Percentiles rank a stretch among this genome's conserved stretches.
Conservation (phyloP, 2,888 invertebrate species). For the Andrena flavipes region DNA sequence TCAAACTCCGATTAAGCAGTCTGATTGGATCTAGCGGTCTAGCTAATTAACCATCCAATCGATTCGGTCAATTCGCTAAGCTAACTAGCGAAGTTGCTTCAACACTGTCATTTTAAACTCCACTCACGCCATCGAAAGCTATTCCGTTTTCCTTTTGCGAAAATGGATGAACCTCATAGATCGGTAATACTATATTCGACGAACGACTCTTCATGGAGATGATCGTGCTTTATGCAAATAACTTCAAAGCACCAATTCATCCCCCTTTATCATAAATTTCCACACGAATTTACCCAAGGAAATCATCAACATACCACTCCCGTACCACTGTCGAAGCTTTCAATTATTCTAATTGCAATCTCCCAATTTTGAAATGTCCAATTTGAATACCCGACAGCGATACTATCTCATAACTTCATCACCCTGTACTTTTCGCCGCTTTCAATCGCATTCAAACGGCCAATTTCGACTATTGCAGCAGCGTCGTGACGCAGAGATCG, state of each 20-base stretch:
- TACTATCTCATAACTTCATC: neutral
- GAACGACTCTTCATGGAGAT: too few relatives aligned
- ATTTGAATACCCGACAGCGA: too few relatives aligned
- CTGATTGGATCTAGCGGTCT: slow-evolving; percentile 20
- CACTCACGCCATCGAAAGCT: neutral
- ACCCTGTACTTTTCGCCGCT: neutral
- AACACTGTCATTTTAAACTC: neutral
- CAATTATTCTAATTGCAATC: too few relatives aligned
- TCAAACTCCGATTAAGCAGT: slow-evolving; percentile 26
- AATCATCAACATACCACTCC: too few relatives aligned
- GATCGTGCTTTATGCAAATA: neutral
- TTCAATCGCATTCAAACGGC: neutral
- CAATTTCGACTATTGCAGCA: slow-evolving; percentile 64
- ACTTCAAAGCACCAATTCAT: neutral
- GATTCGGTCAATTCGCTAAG: neutral
- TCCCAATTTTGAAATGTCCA: too few relatives aligned
- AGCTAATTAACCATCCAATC: neutral
- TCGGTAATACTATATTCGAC: too few relatives aligned
- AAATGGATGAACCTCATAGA: neutral
- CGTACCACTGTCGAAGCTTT: too few relatives aligned
- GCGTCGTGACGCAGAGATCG: slow-evolving; percentile 77
- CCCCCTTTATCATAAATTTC: neutral
- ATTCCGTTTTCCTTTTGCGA: neutral
- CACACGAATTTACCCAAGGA: neutral
- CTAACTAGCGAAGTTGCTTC: neutral